Evolutionary conservation across 53 echinoderm and acorn worm genomes (phyloP).

Genomic region (Paracentrotus lividus): DNA sequence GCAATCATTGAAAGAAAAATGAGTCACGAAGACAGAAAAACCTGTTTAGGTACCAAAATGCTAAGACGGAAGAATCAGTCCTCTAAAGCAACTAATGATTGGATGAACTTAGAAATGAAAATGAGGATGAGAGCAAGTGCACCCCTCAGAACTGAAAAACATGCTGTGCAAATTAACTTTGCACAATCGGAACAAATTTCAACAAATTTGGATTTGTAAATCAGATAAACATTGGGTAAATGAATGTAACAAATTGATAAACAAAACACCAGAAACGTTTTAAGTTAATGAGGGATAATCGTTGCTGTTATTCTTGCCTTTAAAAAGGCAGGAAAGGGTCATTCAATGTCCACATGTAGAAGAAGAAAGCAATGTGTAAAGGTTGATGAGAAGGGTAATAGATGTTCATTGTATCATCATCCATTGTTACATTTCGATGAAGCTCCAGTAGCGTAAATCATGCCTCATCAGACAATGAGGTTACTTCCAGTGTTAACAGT

Average conservation of each 20-base stretch:
- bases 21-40: conserved; percentile 68
- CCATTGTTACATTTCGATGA: not conserved
- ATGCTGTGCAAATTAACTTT: too few species aligned
- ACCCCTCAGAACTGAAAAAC: conserved; percentile 46
- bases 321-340: conserved; percentile 74
- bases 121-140: conserved; percentile 75
- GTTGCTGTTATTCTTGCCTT: conserved; percentile 81
- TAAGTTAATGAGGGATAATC: conserved; percentile 60
- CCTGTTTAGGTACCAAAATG: conserved; percentile 67
- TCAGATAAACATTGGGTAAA: conserved; percentile 76
- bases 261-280: conserved; percentile 60
- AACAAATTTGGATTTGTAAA: conserved; percentile 72
- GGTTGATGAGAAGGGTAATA: too few species aligned
- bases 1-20: conserved; percentile 75
- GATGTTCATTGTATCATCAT: conserved; percentile 30
- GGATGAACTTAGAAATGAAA: conserved; percentile 79
- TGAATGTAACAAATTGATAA: conserved; percentile 66
- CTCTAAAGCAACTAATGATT: conserved; percentile 61
- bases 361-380: conserved; percentile 47
- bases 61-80: too few species aligned
- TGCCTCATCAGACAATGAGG: too few species aligned
- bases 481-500: too few species aligned
- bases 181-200: not conserved
- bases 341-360: conserved; percentile 70
- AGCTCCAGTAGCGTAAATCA: too few species aligned